These are phyloP conservation scores for Watsonalla binaria DNA, from an alignment of 2,888 invertebrate species.

Conservation along the genomic window DNA sequence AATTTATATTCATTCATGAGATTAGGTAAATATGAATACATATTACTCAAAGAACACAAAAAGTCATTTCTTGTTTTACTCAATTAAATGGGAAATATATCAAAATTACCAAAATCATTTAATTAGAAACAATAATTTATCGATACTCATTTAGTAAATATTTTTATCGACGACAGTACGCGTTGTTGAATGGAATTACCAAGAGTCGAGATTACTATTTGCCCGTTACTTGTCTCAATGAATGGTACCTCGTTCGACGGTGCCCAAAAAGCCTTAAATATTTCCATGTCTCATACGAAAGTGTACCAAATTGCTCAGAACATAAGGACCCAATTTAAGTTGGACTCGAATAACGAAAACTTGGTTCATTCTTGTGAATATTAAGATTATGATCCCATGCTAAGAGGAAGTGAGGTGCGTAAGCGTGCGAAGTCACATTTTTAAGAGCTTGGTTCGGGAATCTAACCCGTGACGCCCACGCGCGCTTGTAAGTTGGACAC, in stretches of 20 bases:
- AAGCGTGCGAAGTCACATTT: conserved; percentile 55
- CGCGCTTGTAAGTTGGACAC: conserved; percentile 63
- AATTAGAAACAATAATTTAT: neutral
- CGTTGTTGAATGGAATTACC: conserved; percentile 67
- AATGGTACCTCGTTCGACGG: conserved; percentile 60
- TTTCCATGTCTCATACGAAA: conserved; percentile 28
- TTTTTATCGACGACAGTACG: conserved; percentile 46
- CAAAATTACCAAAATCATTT: too few species aligned
- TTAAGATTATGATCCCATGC: conserved; percentile 43
- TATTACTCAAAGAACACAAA: too few species aligned
- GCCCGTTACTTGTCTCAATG: conserved; percentile 75
- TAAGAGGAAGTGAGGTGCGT: conserved; percentile 44
- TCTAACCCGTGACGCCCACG: conserved; percentile 57
- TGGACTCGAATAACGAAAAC: conserved; percentile 9
- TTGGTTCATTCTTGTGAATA: conserved; percentile 36
- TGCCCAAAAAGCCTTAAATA: conserved; percentile 51
- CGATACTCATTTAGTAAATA: conserved; percentile 4
- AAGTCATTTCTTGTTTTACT: too few species aligned
- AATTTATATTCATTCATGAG: neutral
- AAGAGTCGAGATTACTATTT: conserved; percentile 69
- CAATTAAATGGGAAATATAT: too few species aligned
- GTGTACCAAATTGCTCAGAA: conserved; percentile 25
- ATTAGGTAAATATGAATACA: neutral
- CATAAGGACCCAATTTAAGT: conserved; percentile 32
- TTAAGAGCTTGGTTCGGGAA: conserved; percentile 39